Base-by-base conservation (phyloP, 2,888 invertebrate genomes). In the Spilarctia lutea region DNA sequence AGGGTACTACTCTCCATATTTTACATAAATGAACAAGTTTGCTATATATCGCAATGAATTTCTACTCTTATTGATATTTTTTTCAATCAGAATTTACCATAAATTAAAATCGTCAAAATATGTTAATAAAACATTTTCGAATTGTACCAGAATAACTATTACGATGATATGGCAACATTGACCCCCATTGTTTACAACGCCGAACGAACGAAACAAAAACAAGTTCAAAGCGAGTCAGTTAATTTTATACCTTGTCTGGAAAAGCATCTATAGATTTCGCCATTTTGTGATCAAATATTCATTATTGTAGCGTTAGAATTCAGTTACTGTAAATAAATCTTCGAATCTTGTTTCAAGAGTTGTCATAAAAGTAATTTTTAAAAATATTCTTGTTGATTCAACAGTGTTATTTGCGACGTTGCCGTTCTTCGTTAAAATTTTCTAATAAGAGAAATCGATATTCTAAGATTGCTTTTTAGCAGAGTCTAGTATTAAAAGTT, bases 341-440 rank as follows among this genome's bases (percentile, higher is more conserved):
- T 75, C 66, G 39, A 65, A 65, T 30, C 63, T 73, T 67, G 74
- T 67, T 27, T 30, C 1, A 3, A 71, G 35, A 75, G 74, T 75
- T 68, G 69, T 65, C 71, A 45, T 60, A 68, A 66, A 78, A 68
- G 60, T 33, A 73, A 65, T 65, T 74, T 75, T 71, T 74, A 66
- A 71, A 66, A 52, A 75, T 11, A 39, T 78, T 81, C 88, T 86
- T 93, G 94, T 94, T 94, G 94, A 94, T 89, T 78, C 82, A 79
- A 80, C 79, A 86, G 85, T 88, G 86, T 72, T 74, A 80, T 81
- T 87, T 77, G 95, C 94, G 94, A 92, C 94, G 95, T 95, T 95
- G 95, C 95, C 95, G 90, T 85, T 91, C 93, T 88, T 91, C 71
- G 76, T 75, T 77, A 73, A 77, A 84, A 85, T 82, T 89, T 90